phyloP scores from a whole-genome alignment of 1,140 invertebrate genomes.

The Eriosoma lanigerum region DNA sequence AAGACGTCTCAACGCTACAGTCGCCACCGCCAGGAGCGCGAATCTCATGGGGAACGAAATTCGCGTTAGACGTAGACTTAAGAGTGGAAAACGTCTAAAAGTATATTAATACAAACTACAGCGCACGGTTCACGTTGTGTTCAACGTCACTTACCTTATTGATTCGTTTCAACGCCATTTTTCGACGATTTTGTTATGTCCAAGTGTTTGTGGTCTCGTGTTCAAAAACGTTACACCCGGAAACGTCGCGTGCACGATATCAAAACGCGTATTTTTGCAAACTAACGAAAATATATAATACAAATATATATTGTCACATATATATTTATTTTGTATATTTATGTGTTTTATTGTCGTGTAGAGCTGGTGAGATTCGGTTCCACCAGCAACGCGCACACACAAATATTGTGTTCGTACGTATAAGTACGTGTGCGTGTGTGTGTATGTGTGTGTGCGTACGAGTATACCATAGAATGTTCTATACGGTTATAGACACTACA shows the following conservation, averaged over 20 bases:
- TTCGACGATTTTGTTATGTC: constrained; percentile 57
- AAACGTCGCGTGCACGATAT: background rate
- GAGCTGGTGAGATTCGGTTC: constrained; percentile 46
- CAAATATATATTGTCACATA: background rate
- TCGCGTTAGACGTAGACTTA: background rate
- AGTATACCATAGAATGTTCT: background rate
- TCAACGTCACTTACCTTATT: constrained; percentile 77
- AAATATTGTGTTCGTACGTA: constrained; percentile 2
- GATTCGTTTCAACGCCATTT: constrained; percentile 95
- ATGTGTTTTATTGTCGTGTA: background rate
- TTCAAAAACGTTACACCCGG: constrained; percentile 19
- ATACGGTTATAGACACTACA: background rate
- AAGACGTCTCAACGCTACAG: background rate
- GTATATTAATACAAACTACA: background rate
- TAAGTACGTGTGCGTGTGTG: constrained; percentile 5
- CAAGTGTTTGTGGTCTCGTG: background rate
- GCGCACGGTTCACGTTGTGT: background rate
- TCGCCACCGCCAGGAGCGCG: too few species aligned
- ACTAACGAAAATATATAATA: background rate
- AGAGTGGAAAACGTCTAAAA: background rate
- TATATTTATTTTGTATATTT: background rate
- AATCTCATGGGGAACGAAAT: background rate
- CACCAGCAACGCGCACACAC: constrained; percentile 40
- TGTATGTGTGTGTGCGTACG: background rate
- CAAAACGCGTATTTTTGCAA: constrained; percentile 18